A percentile compares a stretch with the other conserved stretches of the same genome.
These are phyloP conservation scores for Ormyrus rosae DNA, from an alignment of 2,888 invertebrate species.

Conservation along the genomic window DNA sequence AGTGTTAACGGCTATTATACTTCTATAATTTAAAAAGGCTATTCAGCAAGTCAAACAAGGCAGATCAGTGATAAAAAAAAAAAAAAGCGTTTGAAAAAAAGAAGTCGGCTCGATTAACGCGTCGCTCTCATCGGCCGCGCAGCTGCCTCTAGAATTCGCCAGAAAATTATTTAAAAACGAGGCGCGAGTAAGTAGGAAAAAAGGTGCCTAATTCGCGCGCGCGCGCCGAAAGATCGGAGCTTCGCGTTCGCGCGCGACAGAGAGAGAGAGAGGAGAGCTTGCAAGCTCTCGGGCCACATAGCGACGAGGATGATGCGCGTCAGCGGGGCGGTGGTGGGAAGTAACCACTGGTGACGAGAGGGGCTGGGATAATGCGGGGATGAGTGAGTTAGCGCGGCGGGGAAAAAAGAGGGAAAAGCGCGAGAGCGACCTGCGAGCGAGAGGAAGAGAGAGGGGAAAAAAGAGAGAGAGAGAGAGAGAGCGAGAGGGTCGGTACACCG, in stretches of 20 bases:
- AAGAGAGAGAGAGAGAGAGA: constrained; percentile 48
- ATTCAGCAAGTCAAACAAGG: no score
- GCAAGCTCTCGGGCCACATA: no score
- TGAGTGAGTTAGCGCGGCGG: constrained; percentile 61
- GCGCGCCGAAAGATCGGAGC: constrained; percentile 9
- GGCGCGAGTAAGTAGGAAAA: constrained; percentile 16
- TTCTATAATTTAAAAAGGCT: not conserved
- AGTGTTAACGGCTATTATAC: not conserved
- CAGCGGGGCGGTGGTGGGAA: constrained; percentile 55
- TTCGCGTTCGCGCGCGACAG: not conserved
- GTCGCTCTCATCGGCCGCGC: not conserved
- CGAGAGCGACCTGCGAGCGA: constrained; percentile 53
- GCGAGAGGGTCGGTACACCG: constrained; percentile 46
- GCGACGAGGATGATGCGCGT: constrained; percentile 38
- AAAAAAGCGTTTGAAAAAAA: not conserved
- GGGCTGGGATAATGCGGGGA: constrained; percentile 60
- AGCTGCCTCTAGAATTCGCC: not conserved
- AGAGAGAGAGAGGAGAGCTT: not conserved
- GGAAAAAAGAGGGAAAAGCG: constrained; percentile 54
- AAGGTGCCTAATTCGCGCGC: constrained; percentile 17
- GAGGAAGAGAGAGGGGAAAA: constrained; percentile 52
- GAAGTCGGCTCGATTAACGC: not conserved
- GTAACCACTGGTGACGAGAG: constrained; percentile 60
- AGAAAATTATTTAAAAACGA: constrained; percentile 35
- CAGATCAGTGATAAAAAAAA: not conserved